Evolutionary conservation across 1,140 invertebrate species (phyloP).

Genomic region (Dendroctonus ponderosae): DNA sequence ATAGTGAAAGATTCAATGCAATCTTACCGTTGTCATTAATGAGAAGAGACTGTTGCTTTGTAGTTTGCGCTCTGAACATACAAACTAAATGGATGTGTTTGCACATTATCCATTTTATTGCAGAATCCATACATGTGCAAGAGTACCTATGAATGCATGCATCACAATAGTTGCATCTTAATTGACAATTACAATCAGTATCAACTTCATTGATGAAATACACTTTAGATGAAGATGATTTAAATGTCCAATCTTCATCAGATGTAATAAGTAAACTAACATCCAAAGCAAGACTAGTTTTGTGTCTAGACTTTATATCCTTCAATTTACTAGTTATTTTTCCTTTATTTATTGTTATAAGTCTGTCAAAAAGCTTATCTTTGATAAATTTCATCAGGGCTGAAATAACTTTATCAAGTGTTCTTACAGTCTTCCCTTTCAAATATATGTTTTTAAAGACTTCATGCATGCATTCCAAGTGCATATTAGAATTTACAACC

Average conservation of each 20-base stretch:
- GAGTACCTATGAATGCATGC: constrained; percentile 12
- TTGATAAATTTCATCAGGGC: constrained; percentile 6
- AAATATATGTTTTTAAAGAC: constrained; percentile 8
- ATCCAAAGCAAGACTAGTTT: neutral
- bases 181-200: neutral
- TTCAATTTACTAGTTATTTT: constrained; percentile 1
- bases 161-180: constrained; percentile 2
- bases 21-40: too few species aligned
- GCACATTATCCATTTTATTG: constrained; percentile 21
- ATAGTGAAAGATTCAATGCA: too few species aligned
- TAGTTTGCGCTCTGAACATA: neutral
- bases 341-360: constrained; percentile 9
- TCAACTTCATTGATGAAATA: constrained; percentile 6
- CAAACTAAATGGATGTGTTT: constrained; percentile 19
- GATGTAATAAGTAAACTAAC: neutral
- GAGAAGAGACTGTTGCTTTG: too few species aligned
- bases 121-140: constrained; percentile 11
- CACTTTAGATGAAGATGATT: neutral
- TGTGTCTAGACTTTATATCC: neutral
- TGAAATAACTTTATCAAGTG: constrained; percentile 1
- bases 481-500: constrained; percentile 11
- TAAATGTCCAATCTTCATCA: neutral
- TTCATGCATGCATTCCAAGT: constrained; percentile 5
- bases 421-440: constrained; percentile 6
- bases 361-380: constrained; percentile 11